These are phyloP conservation scores for Eugnorisma glareosa DNA, from an alignment of 2,888 invertebrate species.

Conservation along the genomic window DNA sequence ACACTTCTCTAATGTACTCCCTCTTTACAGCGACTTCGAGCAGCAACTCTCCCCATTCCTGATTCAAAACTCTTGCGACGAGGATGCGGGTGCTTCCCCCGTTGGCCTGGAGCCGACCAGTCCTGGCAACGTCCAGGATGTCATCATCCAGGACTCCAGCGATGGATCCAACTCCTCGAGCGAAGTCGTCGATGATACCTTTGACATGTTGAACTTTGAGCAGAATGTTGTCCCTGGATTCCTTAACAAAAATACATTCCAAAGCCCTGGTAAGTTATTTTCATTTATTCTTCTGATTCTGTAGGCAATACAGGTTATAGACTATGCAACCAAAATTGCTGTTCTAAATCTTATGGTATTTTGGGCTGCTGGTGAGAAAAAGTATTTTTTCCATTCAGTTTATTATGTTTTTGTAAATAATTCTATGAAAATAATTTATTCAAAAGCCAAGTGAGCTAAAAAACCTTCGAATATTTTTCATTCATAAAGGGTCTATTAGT, in stretches of 20 bases:
- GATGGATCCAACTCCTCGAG: constrained; percentile 78
- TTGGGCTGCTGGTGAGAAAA: not conserved
- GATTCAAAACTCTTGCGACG: constrained; percentile 86
- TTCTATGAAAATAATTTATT: not conserved
- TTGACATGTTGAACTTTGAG: constrained; percentile 86
- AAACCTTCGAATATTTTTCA: not conserved
- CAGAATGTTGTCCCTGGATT: constrained; percentile 87
- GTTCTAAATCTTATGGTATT: not conserved
- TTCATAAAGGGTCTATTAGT: constrained; percentile 7
- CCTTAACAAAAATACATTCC: constrained; percentile 87
- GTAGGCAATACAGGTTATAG: not conserved
- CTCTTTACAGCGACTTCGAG: constrained; percentile 86
- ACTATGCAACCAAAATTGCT: not conserved
- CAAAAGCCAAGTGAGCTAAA: constrained; percentile 1
- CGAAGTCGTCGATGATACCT: constrained; percentile 77
- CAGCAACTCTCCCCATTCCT: constrained; percentile 91
- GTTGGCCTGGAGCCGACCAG: constrained; percentile 78
- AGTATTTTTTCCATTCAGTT: not conserved
- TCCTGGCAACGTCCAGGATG: constrained; percentile 79
- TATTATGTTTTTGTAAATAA: not conserved
- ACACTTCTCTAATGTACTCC: not conserved
- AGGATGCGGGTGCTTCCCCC: constrained; percentile 73
- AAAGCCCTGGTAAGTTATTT: constrained; percentile 74
- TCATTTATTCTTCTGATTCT: not conserved
- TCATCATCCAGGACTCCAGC: constrained; percentile 80